phyloP scores from a whole-genome alignment of 2,113 vertebrate genomes.

The Tupaia chinensis region DNA sequence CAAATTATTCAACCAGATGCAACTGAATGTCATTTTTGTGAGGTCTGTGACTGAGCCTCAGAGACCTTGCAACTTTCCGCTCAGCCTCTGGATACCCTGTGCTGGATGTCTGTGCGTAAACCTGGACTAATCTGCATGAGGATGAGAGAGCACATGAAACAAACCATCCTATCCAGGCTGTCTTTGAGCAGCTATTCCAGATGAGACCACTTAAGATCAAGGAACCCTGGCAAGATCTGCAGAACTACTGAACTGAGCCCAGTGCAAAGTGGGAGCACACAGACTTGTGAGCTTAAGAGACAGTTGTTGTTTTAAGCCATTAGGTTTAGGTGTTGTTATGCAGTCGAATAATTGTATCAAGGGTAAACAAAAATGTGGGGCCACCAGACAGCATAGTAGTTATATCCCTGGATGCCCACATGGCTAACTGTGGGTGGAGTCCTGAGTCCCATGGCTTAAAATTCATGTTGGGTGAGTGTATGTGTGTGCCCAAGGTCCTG shows the following conservation, averaged over 20 bases:
- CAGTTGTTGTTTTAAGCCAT: conserved; percentile 26
- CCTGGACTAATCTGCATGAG: not conserved
- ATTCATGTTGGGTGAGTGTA: too few relatives aligned
- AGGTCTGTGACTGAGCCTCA: not conserved
- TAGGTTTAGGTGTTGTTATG: not conserved
- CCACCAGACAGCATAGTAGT: too few relatives aligned
- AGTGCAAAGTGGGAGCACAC: not conserved
- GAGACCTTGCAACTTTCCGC: not conserved
- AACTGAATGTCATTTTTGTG: not conserved
- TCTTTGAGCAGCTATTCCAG: not conserved
- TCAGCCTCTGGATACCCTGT: not conserved
- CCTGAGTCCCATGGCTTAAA: too few relatives aligned
- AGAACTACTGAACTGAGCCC: not conserved
- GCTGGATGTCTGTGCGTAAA: not conserved
- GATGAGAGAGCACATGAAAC: not conserved
- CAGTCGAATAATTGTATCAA: not conserved
- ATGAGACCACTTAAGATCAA: too few relatives aligned
- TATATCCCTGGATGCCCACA: too few relatives aligned
- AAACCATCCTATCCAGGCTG: not conserved
- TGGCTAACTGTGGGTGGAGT: too few relatives aligned
- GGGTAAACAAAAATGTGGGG: not conserved
- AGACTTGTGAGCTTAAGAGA: not conserved
- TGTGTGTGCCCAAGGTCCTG: too few relatives aligned
- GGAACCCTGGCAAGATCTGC: too few relatives aligned
- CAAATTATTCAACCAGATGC: not conserved